Base-by-base conservation (phyloP, 2,888 invertebrate species). In the Biston betularia region DNA sequence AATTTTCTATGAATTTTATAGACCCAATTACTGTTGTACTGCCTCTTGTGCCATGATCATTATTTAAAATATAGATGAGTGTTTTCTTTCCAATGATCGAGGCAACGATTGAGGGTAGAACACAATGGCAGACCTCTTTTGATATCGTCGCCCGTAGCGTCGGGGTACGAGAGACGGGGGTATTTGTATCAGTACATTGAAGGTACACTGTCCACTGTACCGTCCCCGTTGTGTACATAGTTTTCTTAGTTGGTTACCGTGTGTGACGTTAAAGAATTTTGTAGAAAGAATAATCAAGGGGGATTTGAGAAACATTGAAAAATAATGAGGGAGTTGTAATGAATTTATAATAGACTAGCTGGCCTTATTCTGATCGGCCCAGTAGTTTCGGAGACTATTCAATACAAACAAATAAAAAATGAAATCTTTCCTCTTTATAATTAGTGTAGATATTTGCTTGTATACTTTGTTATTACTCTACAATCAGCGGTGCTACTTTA, bases 21-120 rank as follows among this genome's bases (percentile, higher is more conserved):
- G 38, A 8, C 54, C 12, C 24, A 3, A 14, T 42, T 34, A 46
- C 55, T 46, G 54, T 50, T 59, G 34, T 46, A 63, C 78, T 79
- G 80, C 81, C 42, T 46, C 52, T 12, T 48, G 42, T 62, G 75
- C 85, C 87, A 80, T 89, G 92, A 93, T 93, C 93, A 92, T 93
- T 93, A 92, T 93, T 93, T 93, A 92, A 93, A 93, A 93, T 92
- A 93, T 93, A 91, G 92, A 93, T 92, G 92, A 89, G 92, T 92
- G 93, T 93, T 93, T 93, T 93, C 93, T 92, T 93, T 92, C 82
- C 93, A 90, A 93, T 93, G 93, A 93, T 93, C 93, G 92, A 90
- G 91, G 87, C 87, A 84, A 78, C 87, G 88, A 91, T 92, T 88
- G 92, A 89, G 92, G 93, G 93, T 87, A 75, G 84, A 76, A 80